A percentile compares a stretch with the other conserved stretches of the same genome.
Evolutionary conservation across 2,888 invertebrate species (phyloP).

Genomic region (Leptinotarsa haldemani): DNA sequence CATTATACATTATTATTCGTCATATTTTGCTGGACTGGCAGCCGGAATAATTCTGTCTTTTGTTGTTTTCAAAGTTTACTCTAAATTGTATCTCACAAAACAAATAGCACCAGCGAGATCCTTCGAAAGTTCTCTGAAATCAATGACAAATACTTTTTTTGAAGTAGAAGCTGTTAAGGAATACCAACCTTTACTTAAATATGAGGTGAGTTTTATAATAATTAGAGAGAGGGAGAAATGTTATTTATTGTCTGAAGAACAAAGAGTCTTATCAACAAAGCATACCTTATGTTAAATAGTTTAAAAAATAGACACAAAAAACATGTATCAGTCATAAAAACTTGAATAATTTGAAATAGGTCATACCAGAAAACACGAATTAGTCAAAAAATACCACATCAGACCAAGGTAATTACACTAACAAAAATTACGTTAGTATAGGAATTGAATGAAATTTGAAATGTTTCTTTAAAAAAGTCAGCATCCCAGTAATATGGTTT

Average conservation of each 20-base stretch:
- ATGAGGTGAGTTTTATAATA: constrained; percentile 66
- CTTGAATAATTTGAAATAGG: too few species aligned
- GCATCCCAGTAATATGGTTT: too few species aligned
- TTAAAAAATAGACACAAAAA: too few species aligned
- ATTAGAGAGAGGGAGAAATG: too few species aligned
- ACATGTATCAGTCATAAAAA: too few species aligned
- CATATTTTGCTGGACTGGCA: constrained; percentile 53
- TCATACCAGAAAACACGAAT: too few species aligned
- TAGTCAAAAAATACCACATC: too few species aligned
- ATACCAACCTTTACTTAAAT: constrained; percentile 71
- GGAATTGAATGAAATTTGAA: too few species aligned
- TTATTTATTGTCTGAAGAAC: too few species aligned
- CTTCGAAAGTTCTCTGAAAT: constrained; percentile 2
- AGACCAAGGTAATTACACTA: too few species aligned
- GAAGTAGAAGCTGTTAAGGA: constrained; percentile 75
- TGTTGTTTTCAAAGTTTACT: constrained; percentile 42
- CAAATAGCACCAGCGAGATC: constrained; percentile 13
- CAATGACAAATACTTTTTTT: constrained; percentile 61
- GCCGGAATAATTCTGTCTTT: constrained; percentile 49
- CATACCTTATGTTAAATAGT: background rate
- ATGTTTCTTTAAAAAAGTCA: too few species aligned
- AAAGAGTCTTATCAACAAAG: background rate
- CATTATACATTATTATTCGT: constrained; percentile 52
- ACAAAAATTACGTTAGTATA: too few species aligned
- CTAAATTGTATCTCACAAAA: constrained; percentile 43